These are phyloP conservation scores for Myiotriccus ornatus DNA, from an alignment of 2,797 vertebrate genomes.

Conservation along the genomic window DNA sequence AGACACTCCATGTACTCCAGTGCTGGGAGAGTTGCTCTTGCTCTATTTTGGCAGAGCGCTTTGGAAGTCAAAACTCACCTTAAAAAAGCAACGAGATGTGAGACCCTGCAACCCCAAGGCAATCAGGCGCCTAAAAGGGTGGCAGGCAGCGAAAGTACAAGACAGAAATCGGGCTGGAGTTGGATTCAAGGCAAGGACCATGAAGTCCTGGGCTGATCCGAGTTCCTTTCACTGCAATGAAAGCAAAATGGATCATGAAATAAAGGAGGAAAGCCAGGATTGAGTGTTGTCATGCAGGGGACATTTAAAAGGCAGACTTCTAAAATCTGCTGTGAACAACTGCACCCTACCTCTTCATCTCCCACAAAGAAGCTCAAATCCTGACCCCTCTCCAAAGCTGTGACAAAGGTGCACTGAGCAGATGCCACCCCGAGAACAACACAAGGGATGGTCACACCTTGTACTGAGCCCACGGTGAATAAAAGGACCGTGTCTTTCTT, in stretches of 20 bases:
- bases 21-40: not conserved
- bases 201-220: not conserved
- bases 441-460: accelerated
- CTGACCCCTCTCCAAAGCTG: not conserved
- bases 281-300: not conserved
- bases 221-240: not conserved
- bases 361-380: not conserved
- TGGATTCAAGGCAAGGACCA: not conserved
- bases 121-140: not conserved
- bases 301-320: not conserved
- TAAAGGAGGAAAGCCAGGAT: not conserved
- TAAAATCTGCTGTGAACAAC: not conserved
- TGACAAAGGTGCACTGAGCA: not conserved
- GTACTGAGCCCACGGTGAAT: accelerated
- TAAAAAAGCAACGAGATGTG: not conserved
- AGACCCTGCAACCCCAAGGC: not conserved
- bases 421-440: accelerated
- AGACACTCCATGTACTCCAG: not conserved
- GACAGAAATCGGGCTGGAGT: not conserved
- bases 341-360: not conserved
- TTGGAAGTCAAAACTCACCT: not conserved
- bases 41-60: not conserved
- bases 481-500: not conserved
- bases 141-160: not conserved
- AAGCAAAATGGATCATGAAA: not conserved